These are phyloP conservation scores for Sebastes matsubarae DNA, from an alignment of 2,797 vertebrate genomes.

Conservation along the genomic window DNA sequence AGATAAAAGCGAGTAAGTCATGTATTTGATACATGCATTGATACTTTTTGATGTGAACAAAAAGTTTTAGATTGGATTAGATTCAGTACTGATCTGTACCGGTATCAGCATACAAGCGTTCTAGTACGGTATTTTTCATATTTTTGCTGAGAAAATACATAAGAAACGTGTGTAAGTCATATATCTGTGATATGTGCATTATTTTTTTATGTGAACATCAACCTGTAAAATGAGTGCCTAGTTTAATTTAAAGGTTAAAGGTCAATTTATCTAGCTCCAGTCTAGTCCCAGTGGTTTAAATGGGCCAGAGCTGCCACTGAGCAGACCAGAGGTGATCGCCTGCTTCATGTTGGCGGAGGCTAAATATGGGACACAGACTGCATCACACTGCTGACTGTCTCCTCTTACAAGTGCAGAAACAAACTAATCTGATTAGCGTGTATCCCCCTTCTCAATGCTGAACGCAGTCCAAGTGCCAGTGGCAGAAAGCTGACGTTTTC, in stretches of 20 bases:
- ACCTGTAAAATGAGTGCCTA: background rate
- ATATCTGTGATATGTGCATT: background rate
- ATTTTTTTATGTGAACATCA: background rate
- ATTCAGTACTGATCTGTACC: background rate
- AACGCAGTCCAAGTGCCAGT: conserved; percentile 39
- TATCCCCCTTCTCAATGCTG: conserved; percentile 56
- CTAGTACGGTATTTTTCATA: background rate
- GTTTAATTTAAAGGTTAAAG: background rate
- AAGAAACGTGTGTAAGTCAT: background rate
- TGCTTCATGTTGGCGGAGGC: conserved; percentile 31
- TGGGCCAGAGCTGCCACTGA: background rate
- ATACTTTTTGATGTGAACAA: background rate
- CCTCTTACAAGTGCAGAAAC: conserved; percentile 62
- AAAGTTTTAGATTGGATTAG: background rate
- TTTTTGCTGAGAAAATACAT: background rate
- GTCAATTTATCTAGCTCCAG: background rate
- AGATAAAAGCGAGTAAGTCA: background rate
- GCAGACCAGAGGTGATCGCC: conserved; percentile 7
- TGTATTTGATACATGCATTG: background rate
- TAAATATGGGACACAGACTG: conserved; percentile 46
- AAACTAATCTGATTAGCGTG: conserved; percentile 69
- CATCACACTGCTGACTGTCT: conserved; percentile 40
- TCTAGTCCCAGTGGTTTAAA: background rate
- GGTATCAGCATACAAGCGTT: background rate
- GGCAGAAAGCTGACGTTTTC: conserved; percentile 37